Conservation (phyloP, 2,888 invertebrate genomes). For the Deilephila elpenor region DNA sequence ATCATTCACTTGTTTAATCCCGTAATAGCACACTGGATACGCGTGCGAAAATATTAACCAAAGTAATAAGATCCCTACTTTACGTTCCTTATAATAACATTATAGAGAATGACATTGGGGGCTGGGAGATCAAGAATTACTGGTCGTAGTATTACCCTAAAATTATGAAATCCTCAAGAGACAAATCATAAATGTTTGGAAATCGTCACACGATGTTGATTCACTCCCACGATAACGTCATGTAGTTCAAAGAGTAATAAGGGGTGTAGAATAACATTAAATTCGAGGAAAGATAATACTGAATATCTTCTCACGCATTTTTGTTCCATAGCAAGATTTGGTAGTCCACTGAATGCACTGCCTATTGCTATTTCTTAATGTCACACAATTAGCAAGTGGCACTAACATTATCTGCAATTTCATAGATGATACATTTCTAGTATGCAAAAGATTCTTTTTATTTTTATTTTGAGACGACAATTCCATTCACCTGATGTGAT, state of each 20-base stretch:
- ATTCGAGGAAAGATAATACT: neutral
- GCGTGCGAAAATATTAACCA: slow-evolving; percentile 66
- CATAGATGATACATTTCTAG: too few species aligned
- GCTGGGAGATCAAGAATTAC: slow-evolving; percentile 43
- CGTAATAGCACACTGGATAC: slow-evolving; percentile 64
- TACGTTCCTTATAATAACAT: neutral
- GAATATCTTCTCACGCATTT: slow-evolving; percentile 2
- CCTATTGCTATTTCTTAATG: too few species aligned
- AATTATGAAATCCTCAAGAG: slow-evolving; percentile 64
- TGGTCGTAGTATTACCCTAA: slow-evolving; percentile 48
- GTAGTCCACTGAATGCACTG: neutral
- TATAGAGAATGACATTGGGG: neutral
- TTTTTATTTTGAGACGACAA: too few species aligned
- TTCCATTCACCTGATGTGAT: too few species aligned
- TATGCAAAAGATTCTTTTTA: too few species aligned
- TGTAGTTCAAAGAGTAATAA: slow-evolving; percentile 29
- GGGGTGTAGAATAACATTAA: slow-evolving; percentile 26
- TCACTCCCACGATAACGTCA: slow-evolving; percentile 62
- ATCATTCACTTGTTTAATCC: slow-evolving; percentile 58
- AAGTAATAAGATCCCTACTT: slow-evolving; percentile 29
- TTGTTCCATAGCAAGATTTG: neutral
- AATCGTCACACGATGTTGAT: slow-evolving; percentile 65
- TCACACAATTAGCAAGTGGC: too few species aligned
- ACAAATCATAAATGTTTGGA: slow-evolving; percentile 66
- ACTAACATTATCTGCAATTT: too few species aligned